Evolutionary conservation across 1,140 invertebrate species (phyloP).

Genomic region (Drosophila baimaii): DNA sequence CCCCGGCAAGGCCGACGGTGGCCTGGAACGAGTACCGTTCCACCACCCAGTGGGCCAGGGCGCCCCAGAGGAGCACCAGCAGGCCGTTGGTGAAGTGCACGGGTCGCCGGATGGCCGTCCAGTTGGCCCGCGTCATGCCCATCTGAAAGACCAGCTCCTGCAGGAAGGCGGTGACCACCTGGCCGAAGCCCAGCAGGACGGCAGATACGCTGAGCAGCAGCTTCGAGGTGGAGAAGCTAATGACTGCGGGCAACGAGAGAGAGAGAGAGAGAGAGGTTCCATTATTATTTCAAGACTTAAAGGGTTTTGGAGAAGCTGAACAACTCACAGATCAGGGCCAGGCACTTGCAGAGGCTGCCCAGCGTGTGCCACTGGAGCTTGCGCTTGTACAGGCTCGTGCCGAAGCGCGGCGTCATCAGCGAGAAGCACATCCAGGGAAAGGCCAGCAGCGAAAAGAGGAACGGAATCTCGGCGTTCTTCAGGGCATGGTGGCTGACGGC

Average conservation of each 20-base stretch:
- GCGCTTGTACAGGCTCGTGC: conserved; percentile 71
- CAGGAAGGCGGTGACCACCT: conserved; percentile 79
- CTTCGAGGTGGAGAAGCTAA: conserved; percentile 81
- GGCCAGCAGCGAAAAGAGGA: conserved; percentile 80
- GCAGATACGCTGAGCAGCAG: conserved; percentile 79
- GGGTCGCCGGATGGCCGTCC: conserved; percentile 73
- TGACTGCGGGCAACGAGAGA: conserved; percentile 51
- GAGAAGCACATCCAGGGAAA: conserved; percentile 84
- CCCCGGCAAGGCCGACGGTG: conserved; percentile 70
- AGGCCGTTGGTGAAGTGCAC: conserved; percentile 80
- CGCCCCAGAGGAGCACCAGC: conserved; percentile 77
- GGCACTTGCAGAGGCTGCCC: conserved; percentile 75
- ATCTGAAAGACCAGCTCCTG: conserved; percentile 80
- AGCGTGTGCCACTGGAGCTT: conserved; percentile 80
- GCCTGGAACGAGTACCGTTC: conserved; percentile 77
- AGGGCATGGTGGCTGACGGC: conserved; percentile 77
- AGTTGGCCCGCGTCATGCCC: conserved; percentile 80
- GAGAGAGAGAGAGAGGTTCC: neutral
- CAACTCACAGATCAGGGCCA: conserved; percentile 77
- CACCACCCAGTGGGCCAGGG: conserved; percentile 78
- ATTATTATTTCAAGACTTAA: neutral
- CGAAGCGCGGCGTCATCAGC: conserved; percentile 82
- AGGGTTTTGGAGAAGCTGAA: neutral
- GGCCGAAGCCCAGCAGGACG: conserved; percentile 79
- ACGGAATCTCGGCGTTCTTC: conserved; percentile 82